Evolutionary conservation across 2,797 vertebrate genomes (phyloP).

Genomic region (Orientallactaga sibirica): DNA sequence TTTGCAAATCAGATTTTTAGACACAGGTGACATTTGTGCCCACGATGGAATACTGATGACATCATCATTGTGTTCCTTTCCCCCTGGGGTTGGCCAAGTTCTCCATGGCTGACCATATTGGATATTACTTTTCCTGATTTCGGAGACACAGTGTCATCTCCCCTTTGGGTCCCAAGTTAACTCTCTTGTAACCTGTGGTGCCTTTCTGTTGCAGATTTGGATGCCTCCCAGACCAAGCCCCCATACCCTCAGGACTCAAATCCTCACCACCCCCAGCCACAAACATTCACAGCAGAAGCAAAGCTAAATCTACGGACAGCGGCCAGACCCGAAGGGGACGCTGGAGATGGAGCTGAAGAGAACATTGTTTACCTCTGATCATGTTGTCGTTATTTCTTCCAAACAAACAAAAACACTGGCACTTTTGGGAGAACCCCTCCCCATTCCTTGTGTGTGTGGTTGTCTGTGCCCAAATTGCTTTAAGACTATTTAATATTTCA

Average conservation of each 20-base stretch:
- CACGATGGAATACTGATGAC: not conserved
- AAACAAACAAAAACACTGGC: conserved; percentile 75
- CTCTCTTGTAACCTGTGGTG: conserved; percentile 46
- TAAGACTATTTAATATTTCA: conserved; percentile 83
- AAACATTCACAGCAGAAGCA: conserved; percentile 68
- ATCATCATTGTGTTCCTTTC: not conserved
- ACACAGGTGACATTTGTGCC: not conserved
- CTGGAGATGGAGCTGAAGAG: conserved; percentile 89
- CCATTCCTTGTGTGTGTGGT: conserved; percentile 76
- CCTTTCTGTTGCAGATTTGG: conserved; percentile 88
- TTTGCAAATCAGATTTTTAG: conserved; percentile 12
- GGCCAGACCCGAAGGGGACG: conserved; percentile 88
- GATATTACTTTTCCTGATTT: not conserved
- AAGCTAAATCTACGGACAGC: conserved; percentile 83
- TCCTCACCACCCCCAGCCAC: conserved; percentile 67
- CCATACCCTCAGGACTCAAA: conserved; percentile 70
- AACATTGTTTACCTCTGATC: conserved; percentile 90
- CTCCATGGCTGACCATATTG: not conserved
- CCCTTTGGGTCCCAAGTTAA: not conserved
- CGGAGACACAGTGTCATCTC: not conserved
- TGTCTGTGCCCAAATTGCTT: conserved; percentile 72
- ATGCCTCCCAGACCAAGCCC: conserved; percentile 76
- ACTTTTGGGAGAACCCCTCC: conserved; percentile 75
- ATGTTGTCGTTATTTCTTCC: conserved; percentile 57
- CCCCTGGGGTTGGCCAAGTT: not conserved